Evolutionary conservation across 2,113 vertebrate species (phyloP).

Genomic region (Euleptes europaea): DNA sequence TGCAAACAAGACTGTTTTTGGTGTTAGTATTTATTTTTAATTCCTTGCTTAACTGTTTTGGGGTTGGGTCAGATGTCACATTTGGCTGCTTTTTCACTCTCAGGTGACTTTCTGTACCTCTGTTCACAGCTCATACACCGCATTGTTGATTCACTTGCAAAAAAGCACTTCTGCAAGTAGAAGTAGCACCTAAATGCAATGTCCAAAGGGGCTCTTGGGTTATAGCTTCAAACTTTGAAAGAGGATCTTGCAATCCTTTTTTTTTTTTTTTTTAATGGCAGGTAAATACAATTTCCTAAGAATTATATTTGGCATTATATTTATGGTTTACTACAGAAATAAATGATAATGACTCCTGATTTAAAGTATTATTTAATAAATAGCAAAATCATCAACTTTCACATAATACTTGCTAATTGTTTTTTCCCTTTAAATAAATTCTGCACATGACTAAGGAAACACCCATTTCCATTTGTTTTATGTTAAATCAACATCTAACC

Average conservation of each 20-base stretch:
- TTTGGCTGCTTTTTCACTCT: neutral
- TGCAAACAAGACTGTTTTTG: conserved; percentile 32
- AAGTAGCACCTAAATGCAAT: neutral
- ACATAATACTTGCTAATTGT: conserved; percentile 78
- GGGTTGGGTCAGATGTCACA: neutral
- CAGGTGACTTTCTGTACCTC: neutral
- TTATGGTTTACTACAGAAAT: conserved; percentile 63
- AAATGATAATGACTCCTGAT: conserved; percentile 67
- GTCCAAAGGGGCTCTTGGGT: neutral
- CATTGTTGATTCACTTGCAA: neutral
- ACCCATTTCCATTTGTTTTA: conserved; percentile 87
- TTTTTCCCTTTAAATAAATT: conserved; percentile 74
- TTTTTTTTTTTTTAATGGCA: conserved; percentile 55
- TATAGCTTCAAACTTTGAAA: conserved; percentile 36
- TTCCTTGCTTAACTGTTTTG: conserved; percentile 23
- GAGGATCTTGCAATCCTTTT: conserved; percentile 42
- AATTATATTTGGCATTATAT: conserved; percentile 63
- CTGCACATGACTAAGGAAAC: conserved; percentile 78
- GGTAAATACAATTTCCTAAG: conserved; percentile 66
- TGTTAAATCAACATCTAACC: conserved; percentile 87
- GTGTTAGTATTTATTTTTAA: conserved; percentile 19
- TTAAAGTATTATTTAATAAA: conserved; percentile 73
- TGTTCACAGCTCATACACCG: neutral
- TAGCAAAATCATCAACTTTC: conserved; percentile 71
- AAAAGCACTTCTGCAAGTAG: neutral